Evolutionary conservation across 2,113 vertebrate genomes (phyloP).

Genomic region (Miniopterus natalensis): DNA sequence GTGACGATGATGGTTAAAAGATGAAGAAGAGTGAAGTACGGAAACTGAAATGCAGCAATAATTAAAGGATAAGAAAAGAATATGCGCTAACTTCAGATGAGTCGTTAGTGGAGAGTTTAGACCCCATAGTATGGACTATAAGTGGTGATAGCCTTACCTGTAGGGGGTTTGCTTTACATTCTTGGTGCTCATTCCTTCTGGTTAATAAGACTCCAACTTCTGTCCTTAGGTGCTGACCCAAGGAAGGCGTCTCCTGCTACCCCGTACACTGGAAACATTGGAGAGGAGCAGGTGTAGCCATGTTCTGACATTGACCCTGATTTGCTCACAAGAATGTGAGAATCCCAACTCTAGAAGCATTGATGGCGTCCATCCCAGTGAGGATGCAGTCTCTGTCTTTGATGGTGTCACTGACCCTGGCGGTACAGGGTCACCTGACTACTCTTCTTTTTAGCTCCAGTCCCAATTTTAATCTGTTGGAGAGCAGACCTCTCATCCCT

Average conservation of each 20-base stretch:
- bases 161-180: neutral
- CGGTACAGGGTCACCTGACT: neutral
- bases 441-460: neutral
- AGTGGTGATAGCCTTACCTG: neutral
- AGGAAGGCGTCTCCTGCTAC: neutral
- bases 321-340: neutral
- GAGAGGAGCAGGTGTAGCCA: slow-evolving; percentile 29
- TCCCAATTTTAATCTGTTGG: neutral
- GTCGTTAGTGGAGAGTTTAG: neutral
- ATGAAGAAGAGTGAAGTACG: slow-evolving; percentile 56
- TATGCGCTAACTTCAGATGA: neutral
- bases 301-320: slow-evolving; percentile 24
- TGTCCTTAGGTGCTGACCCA: slow-evolving; percentile 61
- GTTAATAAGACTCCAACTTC: slow-evolving; percentile 17
- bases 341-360: neutral
- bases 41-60: neutral
- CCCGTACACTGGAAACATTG: neutral
- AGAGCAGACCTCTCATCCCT: neutral
- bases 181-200: neutral
- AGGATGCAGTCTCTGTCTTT: neutral
- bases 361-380: neutral
- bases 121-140: neutral
- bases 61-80: neutral
- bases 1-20: neutral
- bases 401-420: neutral